A percentile compares a stretch with the other conserved stretches of the same genome.
phyloP scores from a whole-genome alignment of 2,797 vertebrate genomes.

The Crossoptilon crossoptilon region DNA sequence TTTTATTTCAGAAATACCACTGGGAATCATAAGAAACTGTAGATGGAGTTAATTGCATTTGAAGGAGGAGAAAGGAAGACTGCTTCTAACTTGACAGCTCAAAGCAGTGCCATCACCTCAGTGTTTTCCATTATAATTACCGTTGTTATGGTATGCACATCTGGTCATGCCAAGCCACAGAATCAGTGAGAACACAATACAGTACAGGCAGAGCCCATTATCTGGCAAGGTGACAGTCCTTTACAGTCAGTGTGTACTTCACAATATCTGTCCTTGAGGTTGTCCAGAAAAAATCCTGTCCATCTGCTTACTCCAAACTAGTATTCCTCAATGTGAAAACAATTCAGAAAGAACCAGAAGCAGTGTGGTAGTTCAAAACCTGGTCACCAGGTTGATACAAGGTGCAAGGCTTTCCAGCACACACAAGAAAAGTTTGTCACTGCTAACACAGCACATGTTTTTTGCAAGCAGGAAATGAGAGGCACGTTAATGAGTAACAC shows the following conservation, averaged over 20 bases:
- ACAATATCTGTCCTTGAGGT: neutral
- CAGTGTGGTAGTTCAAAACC: neutral
- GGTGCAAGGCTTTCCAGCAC: neutral
- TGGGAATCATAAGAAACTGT: conserved; percentile 44
- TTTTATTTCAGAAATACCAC: conserved; percentile 53
- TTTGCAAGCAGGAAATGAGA: conserved; percentile 14
- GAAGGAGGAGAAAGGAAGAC: conserved; percentile 19
- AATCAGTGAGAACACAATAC: neutral
- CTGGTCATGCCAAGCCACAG: neutral
- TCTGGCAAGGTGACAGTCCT: neutral
- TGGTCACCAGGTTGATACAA: neutral
- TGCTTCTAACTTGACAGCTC: conserved; percentile 10
- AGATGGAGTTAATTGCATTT: conserved; percentile 57
- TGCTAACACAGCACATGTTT: neutral
- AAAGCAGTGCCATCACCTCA: conserved; percentile 13
- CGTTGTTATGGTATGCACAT: neutral
- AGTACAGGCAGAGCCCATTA: neutral
- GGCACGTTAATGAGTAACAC: neutral
- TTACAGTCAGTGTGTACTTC: neutral
- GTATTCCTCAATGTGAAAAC: neutral
- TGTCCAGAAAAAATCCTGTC: neutral
- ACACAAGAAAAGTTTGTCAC: neutral
- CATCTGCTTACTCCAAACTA: neutral
- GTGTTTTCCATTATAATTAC: conserved; percentile 4
- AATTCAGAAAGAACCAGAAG: neutral